A percentile compares a stretch with the other conserved stretches of the same genome.
Evolutionary conservation across 1,140 invertebrate genomes (phyloP).

Genomic region (Heliconius melpomene): DNA sequence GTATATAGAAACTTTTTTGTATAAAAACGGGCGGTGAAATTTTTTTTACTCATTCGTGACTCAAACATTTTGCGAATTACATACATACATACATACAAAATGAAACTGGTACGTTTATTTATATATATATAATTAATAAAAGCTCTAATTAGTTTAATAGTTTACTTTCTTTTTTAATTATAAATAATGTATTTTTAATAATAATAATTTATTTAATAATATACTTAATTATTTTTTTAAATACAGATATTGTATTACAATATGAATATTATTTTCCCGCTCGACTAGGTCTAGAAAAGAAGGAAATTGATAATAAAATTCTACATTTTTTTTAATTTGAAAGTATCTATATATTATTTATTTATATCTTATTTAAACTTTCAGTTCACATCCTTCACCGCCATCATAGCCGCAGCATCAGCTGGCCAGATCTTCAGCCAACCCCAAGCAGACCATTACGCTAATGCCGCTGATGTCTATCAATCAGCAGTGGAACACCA

Average conservation of each 20-base stretch:
- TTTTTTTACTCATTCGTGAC: conserved; percentile 51
- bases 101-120: conserved; percentile 60
- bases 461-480: conserved; percentile 49
- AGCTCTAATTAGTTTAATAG: conserved; percentile 7
- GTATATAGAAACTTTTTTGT: conserved; percentile 57
- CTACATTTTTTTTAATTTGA: no score
- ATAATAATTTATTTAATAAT: no score
- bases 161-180: background rate
- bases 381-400: conserved; percentile 50
- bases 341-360: background rate
- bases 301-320: no score
- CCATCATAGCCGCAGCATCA: conserved; percentile 55
- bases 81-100: conserved; percentile 39
- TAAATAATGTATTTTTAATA: no score
- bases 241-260: no score
- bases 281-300: no score
- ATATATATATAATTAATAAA: background rate
- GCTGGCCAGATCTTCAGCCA: conserved; percentile 53
- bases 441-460: conserved; percentile 47
- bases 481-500: conserved; percentile 54
- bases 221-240: no score
- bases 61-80: conserved; percentile 39
- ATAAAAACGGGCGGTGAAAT: conserved; percentile 58
- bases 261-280: no score
- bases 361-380: conserved; percentile 18